Base-by-base conservation (phyloP, 2,797 vertebrate genomes). In the Orestias chungarensis region DNA sequence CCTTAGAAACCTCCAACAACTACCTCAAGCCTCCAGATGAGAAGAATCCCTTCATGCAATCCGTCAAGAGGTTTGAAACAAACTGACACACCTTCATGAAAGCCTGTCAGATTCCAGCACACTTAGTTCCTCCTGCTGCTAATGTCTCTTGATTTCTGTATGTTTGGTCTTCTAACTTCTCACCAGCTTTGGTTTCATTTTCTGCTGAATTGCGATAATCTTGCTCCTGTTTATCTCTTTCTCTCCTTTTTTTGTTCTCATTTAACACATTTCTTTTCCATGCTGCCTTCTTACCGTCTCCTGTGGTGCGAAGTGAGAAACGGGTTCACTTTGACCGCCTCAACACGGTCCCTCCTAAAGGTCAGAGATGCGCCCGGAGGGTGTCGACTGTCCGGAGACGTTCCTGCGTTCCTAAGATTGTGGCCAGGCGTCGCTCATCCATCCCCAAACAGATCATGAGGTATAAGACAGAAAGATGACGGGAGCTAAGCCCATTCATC, bases 241-340 rank as follows among this genome's bases (percentile, higher is more conserved):
- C 33, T 66, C 18, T 82, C 76, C 65, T 43, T 70, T 64, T 44
- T 68, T 50, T 50, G 86, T 79, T 46, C 33, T n/a, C 54, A n/a
- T 38, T 66, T 1, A 7, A 20, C 1, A 31, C 9, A 35, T n/a
- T 14, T 68, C 74, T 66, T n/a, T 43, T 27, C 55, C 27, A 14
- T 1, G 12, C 50, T 59, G 31, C 64, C 29, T 71, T 46, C 62
- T 71, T 62, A 46, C 61, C 66, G 31, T 44, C 73, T 69, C 62
- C 35, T 25, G 0, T 14, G 68, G 70, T 76, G 77, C 89, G 77
- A 92, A 94, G 93, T 92, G 96, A 92, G 92, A 97, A 96, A 87
- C 94, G 94, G 90, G 97, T 98, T 59, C 96, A 77, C 77, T 99
- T 97, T 93, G 94, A 97, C 82, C 95, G 93, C 76, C 95, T 96